Percentiles rank a stretch among this genome's conserved stretches.
Conservation (phyloP, 2,888 invertebrate species). For the Zygothrica quintamaculata region DNA sequence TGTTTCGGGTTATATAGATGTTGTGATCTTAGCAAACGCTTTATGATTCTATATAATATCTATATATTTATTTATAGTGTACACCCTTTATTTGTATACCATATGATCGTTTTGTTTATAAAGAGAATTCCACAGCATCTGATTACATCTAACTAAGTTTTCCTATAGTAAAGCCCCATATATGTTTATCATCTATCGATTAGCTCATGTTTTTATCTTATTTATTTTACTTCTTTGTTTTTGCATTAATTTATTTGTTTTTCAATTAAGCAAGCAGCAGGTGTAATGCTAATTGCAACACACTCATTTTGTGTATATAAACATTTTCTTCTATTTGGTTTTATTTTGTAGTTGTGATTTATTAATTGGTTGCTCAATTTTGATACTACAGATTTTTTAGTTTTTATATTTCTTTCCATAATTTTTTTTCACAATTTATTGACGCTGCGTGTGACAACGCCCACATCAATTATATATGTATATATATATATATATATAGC, state of each 20-base stretch:
- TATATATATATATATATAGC: conserved; percentile 6
- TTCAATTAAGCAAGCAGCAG: not conserved
- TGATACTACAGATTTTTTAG: not conserved
- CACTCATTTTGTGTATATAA: not conserved
- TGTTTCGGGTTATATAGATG: too few species aligned
- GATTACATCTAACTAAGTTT: too few species aligned
- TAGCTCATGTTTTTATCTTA: too few species aligned
- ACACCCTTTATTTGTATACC: too few species aligned
- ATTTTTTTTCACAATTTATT: conserved; percentile 36
- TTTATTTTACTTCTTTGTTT: too few species aligned
- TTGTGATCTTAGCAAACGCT: too few species aligned
- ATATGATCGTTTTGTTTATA: too few species aligned
- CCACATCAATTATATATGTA: conserved; percentile 42
- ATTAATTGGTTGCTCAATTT: conserved; percentile 23
- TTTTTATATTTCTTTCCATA: conserved; percentile 20
- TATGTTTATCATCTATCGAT: too few species aligned
- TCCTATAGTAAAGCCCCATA: too few species aligned
- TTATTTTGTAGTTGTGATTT: conserved; percentile 10
- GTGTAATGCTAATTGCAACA: conserved; percentile 23
- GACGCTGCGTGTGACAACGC: conserved; percentile 64
- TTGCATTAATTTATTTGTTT: conserved; percentile 22
- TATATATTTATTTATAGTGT: too few species aligned
- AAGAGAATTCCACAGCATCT: too few species aligned
- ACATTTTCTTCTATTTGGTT: not conserved
- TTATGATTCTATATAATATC: too few species aligned